These are phyloP conservation scores for Drosophila niveifrons DNA, from an alignment of 2,888 invertebrate species.

Conservation along the genomic window DNA sequence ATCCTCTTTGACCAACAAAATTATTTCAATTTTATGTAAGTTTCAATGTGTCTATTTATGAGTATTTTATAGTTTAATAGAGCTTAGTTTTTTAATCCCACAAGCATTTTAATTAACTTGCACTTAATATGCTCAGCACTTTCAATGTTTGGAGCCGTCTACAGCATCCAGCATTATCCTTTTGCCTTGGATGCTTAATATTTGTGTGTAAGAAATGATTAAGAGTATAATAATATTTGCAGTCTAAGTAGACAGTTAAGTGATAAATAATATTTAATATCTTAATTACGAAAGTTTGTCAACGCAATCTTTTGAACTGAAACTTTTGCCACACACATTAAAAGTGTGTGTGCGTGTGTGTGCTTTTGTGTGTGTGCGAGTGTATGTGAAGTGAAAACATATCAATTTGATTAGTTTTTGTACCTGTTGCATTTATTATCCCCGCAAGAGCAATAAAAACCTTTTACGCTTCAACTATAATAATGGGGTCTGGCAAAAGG, in stretches of 20 bases:
- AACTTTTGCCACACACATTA: neutral
- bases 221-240: neutral
- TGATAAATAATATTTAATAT: neutral
- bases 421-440: slow-evolving; percentile 13
- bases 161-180: neutral
- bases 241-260: slow-evolving; percentile 1
- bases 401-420: neutral
- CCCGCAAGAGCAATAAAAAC: neutral
- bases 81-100: no score
- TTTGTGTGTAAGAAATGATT: slow-evolving; percentile 6
- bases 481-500: neutral
- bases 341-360: neutral
- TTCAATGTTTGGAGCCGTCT: neutral
- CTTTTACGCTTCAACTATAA: neutral
- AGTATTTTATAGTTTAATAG: no score
- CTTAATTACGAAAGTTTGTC: slow-evolving; percentile 6
- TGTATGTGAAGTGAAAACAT: neutral
- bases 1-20: no score
- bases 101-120: neutral
- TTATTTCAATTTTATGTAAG: no score
- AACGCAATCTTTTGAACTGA: slow-evolving; percentile 3
- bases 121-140: neutral
- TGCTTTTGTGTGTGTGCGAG: neutral
- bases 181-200: neutral
- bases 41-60: no score